phyloP scores from a whole-genome alignment of 2,888 invertebrate species.

The Scaptomyza reducta region DNA sequence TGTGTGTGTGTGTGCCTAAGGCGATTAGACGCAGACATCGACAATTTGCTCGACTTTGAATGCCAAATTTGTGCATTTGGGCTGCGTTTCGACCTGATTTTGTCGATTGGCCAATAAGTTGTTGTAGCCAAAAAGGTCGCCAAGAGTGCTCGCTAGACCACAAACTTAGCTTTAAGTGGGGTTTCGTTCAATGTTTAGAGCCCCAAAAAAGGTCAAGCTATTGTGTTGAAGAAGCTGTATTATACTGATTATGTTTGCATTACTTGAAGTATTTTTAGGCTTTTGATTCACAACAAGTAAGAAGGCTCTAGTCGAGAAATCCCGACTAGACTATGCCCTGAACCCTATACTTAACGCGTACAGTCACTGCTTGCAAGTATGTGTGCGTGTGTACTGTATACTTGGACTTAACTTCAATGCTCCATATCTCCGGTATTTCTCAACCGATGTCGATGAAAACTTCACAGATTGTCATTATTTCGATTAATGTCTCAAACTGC shows the following conservation, averaged over 20 bases:
- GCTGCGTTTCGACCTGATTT: conserved; percentile 7
- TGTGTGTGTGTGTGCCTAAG: too few species aligned
- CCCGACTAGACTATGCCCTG: too few species aligned
- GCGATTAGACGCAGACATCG: conserved; percentile 50
- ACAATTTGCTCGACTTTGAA: conserved; percentile 53
- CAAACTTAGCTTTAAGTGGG: conserved; percentile 4
- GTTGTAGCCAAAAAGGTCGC: conserved; percentile 29
- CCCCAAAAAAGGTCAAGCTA: neutral
- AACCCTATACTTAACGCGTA: too few species aligned
- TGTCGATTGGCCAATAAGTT: conserved; percentile 15
- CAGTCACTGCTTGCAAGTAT: too few species aligned
- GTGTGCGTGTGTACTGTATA: too few species aligned
- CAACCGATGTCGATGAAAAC: too few species aligned
- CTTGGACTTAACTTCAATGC: too few species aligned
- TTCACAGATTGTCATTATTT: too few species aligned
- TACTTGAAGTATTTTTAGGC: neutral
- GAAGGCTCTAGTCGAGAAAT: too few species aligned
- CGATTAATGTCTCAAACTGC: too few species aligned
- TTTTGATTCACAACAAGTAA: neutral
- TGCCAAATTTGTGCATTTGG: conserved; percentile 28
- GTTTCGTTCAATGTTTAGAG: neutral
- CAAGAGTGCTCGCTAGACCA: conserved; percentile 5
- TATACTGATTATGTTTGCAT: neutral
- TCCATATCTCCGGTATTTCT: too few species aligned
- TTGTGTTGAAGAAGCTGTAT: neutral